Percentiles rank a stretch among this genome's conserved stretches.
Conservation (phyloP, 2,797 vertebrate species). For the Etheostoma perlongum region DNA sequence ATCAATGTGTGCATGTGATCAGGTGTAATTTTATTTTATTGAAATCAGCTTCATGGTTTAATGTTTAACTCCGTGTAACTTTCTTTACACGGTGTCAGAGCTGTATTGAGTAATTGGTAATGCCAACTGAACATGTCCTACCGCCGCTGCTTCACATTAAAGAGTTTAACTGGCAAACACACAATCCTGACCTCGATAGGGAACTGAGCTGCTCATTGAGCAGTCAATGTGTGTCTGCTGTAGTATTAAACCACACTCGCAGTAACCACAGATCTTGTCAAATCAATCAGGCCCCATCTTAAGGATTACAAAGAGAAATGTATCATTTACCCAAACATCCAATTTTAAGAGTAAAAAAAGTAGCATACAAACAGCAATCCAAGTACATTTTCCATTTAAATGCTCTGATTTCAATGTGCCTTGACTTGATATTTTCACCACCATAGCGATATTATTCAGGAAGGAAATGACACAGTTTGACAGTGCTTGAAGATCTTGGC, state of each 20-base stretch:
- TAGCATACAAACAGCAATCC: not conserved
- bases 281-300: not conserved
- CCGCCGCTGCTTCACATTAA: not conserved
- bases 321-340: not conserved
- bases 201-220: not conserved
- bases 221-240: no score
- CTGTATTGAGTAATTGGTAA: not conserved
- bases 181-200: not conserved
- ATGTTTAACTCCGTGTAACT: not conserved
- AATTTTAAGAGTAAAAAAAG: not conserved
- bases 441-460: not conserved
- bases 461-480: constrained; percentile 37
- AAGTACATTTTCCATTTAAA: not conserved
- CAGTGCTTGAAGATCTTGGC: constrained; percentile 42
- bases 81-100: not conserved
- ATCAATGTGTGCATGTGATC: not conserved
- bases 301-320: not conserved
- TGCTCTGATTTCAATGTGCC: not conserved
- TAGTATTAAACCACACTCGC: not conserved
- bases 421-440: constrained; percentile 13
- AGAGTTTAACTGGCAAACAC: not conserved
- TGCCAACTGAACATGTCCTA: not conserved
- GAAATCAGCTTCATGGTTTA: not conserved
- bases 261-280: not conserved
- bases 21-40: not conserved